Base-by-base conservation (phyloP, 2,888 invertebrate genomes). In the Chrysolina oricalcia region DNA sequence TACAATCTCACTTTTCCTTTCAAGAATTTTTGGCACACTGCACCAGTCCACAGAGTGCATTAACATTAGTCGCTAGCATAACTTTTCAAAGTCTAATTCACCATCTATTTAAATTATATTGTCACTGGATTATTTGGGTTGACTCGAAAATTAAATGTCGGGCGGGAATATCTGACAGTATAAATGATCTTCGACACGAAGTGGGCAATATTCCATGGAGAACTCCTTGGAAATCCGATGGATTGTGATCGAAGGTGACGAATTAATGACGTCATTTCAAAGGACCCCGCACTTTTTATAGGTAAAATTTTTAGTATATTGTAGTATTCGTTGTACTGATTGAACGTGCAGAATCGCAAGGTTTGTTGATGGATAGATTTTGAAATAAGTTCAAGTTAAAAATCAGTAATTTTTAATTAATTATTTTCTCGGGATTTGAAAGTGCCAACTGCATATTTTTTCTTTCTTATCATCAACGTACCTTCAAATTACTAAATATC, bases 151-250 rank as follows among this genome's bases (percentile, higher is more conserved):
- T 73, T 75, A 70, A 75, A 64, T 27, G 27, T n/a, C 67, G 62
- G 75, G 73, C 63, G 66, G 75, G 66, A 46, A 69, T 53, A 76
- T 76, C 70, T 76, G 75, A 76, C 73, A 73, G 40, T 76, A 76
- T 76, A 76, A 76, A 76, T 66, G 70, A 76, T 76, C 40, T 56
- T 40, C 70, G 63, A 76, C 75, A 76, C 50, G 75, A 43, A 73
- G 53, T 76, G 73, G 75, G 75, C 73, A 76, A 70, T 66, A 50
- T 74, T 70, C 74, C 70, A 74, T 62, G 35, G 40, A 27, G 40
- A 56, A 70, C 43, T 66, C 50, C 41, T 35, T 43, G 35, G 66
- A 66, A 74, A 66, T 70, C 70, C 59, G n/a, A 74, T 69, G 19
- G 56, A 56, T 48, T 17, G 46, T 5, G n/a, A 48, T 48, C 15